Percentiles rank a stretch among this genome's conserved stretches.
phyloP scores from a whole-genome alignment of 2,113 vertebrate genomes.

The Lonchura striata region DNA sequence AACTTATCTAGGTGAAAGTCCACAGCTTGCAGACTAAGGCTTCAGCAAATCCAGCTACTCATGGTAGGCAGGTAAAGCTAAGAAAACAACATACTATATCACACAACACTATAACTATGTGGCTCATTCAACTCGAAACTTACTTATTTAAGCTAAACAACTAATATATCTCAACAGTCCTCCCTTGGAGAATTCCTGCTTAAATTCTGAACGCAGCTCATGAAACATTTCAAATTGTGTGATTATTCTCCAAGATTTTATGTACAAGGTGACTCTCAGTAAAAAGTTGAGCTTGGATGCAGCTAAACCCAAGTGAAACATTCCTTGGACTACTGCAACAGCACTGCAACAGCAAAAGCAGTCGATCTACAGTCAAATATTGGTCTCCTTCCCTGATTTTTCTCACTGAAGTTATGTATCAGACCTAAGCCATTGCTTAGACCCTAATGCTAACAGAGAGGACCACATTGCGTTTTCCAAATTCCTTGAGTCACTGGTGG shows the following conservation, averaged over 20 bases:
- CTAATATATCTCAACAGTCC: not conserved
- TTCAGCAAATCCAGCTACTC: not conserved
- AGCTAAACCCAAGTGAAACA: not conserved
- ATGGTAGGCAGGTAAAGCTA: not conserved
- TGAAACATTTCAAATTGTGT: not conserved
- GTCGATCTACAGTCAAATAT: not conserved
- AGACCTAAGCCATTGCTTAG: not conserved
- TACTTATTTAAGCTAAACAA: not conserved
- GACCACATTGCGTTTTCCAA: accelerated
- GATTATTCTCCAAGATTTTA: not conserved
- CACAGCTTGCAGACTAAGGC: not conserved
- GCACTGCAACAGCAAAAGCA: not conserved
- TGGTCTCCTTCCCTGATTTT: not conserved
- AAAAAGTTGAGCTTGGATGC: not conserved
- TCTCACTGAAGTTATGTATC: not conserved
- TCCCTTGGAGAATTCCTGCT: not conserved
- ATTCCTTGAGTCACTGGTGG: not conserved
- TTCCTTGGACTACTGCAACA: not conserved
- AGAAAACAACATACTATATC: not conserved
- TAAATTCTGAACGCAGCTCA: not conserved
- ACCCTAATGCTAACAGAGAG: not conserved
- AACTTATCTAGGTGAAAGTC: not conserved
- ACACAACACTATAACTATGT: too few relatives aligned
- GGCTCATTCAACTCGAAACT: not conserved
- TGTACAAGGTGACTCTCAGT: too few relatives aligned